Evolutionary conservation across 1,140 invertebrate genomes (phyloP), one percentile per base, ranked within the genome.

Genomic region (Zaprionus inermis): DNA sequence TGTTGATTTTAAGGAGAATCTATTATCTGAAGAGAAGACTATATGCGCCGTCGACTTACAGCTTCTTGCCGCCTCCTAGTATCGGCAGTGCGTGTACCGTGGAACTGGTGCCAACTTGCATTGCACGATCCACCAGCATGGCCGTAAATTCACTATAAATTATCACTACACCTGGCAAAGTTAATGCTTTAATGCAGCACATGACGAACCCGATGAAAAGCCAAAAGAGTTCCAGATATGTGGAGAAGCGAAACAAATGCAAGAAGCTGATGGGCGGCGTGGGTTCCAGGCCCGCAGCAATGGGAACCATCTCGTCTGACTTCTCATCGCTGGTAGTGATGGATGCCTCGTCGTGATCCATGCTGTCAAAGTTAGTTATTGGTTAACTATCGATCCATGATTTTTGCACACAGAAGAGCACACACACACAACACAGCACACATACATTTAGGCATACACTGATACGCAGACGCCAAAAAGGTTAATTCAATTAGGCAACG

Each of bases 141-240:
- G 95, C 94, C 0, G 95, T 95, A 68, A 96, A 94, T 76, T 94
- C 94, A 24, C 96, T 96, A 92, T 96, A 96, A 5, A 96, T 92
- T 5, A 96, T 93, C n/a, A 96, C 95, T n/a, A 96, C 94, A 5
- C 94, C 84, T 3, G 96, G 95, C 77, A 96, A 93, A 58, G 94
- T 94, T 20, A 95, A 75, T 3, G 95, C 95, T 79, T 94, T 95
- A 41, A 95, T 83, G 28, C 92, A 91, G 28, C 94, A 94, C 90
- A 94, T 92, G 24, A 95, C 76, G 58, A 95, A 84, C 6, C 94
- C 95, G 34, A 93, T 68, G 61, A 94, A 80, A 10, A 95, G 82
- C 68, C 94, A 91, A 14, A 94, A 75, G 51, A 94, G 82, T 92
- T 96, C 95, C 57, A 91, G 92, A 78, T 93, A 92, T 59, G 94